These are phyloP conservation scores for Menidia menidia DNA, from an alignment of 2,797 vertebrate genomes.

Conservation along the genomic window DNA sequence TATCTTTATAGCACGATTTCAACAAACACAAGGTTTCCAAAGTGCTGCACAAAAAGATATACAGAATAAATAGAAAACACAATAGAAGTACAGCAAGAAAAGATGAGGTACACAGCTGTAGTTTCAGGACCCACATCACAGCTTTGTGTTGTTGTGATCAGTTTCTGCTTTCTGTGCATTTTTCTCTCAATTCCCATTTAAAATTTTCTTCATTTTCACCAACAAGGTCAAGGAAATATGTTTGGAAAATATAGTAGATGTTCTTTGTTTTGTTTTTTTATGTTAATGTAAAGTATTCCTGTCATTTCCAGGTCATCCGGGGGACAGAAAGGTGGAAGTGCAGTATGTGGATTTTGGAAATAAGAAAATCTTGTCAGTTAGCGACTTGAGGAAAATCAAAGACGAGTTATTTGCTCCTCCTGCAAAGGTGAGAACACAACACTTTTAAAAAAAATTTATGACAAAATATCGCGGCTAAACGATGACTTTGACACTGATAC, in stretches of 20 bases:
- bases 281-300: too few species aligned
- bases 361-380: slow-evolving; percentile 77
- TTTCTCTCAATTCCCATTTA: too few species aligned
- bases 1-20: too few species aligned
- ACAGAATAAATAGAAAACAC: too few species aligned
- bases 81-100: too few species aligned
- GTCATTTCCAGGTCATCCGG: slow-evolving; percentile 81
- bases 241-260: not conserved
- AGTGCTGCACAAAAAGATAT: too few species aligned
- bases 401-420: slow-evolving; percentile 89
- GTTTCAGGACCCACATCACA: not conserved
- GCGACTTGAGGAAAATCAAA: slow-evolving; percentile 86
- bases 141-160: not conserved
- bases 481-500: not conserved
- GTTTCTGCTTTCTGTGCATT: not conserved
- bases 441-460: not conserved
- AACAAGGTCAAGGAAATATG: not conserved
- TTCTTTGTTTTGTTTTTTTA: not conserved
- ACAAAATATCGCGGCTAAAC: not conserved
- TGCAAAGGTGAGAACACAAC: slow-evolving; percentile 82
- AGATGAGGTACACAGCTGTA: too few species aligned
- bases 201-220: not conserved
- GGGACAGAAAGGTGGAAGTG: slow-evolving; percentile 83
- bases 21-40: too few species aligned
- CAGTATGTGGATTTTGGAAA: slow-evolving; percentile 90